Base-by-base conservation (phyloP, 2,888 invertebrate genomes). In the Xestia rhomboidea region DNA sequence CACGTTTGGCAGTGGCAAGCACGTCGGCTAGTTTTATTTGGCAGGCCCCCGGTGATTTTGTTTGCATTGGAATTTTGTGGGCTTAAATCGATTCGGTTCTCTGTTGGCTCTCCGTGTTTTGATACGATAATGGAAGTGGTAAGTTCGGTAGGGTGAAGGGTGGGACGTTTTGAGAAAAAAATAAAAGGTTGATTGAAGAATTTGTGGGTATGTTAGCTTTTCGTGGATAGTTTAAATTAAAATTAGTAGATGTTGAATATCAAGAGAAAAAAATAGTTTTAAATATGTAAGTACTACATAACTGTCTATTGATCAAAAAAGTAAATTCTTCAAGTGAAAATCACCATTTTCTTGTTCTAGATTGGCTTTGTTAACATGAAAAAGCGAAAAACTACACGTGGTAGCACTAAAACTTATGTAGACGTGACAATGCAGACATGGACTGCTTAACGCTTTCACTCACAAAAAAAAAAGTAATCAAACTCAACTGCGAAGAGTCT, bases 1-100 rank as follows among this genome's bases (percentile, higher is more conserved):
- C 87, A 87, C 88, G 95, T 95, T 94, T 94, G 92, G 92, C 92
- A 90, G 91, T 88, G 90, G 93, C 89, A 86, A 90, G 93, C 93
- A 92, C 91, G 92, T 90, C 91, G 90, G 91, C 88, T 89, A 91
- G 91, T 93, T 94, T 94, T 91, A 92, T 91, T 89, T 89, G 86
- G 87, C 89, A 87, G 88, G 84, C 86, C 88, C 87, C 91, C 90
- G 90, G 90, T 89, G 89, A 86, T 88, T 86, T 87, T 85, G 84
- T 88, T 90, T 90, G 91, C 91, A 91, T 92, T 87, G 86, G 87
- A 91, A 93, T 91, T 88, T 79, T 79, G 83, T 85, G 80, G 84
- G 87, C 75, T 88, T 79, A 87, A 89, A 91, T 91, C 88, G 89
- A 90, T 91, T 88, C 80, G 81, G 81, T 82, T 84, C 79, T 85